A percentile compares a stretch with the other conserved stretches of the same genome.
Conservation (phyloP, 2,888 invertebrate species). For the Andricus curvator region DNA sequence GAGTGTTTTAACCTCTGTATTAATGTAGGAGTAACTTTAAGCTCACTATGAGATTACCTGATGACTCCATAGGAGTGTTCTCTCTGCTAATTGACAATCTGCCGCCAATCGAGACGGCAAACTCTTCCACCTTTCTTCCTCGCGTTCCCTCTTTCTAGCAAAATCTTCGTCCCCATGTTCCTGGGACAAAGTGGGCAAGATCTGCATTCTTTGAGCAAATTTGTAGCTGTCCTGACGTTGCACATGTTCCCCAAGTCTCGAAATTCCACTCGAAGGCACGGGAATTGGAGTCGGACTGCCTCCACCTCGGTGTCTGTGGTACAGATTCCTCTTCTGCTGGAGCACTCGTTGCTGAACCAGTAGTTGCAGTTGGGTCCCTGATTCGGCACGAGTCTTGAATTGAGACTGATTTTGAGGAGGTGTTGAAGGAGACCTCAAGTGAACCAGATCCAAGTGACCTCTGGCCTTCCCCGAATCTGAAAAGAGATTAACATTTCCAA, state of each 20-base stretch:
- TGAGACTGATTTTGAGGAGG: constrained; percentile 67
- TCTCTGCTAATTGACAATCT: constrained; percentile 74
- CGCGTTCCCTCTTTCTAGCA: constrained; percentile 69
- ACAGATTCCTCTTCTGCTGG: constrained; percentile 87
- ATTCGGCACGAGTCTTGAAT: constrained; percentile 71
- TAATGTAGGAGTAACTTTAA: constrained; percentile 18
- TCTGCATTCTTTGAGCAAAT: constrained; percentile 91
- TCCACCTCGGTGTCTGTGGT: constrained; percentile 70
- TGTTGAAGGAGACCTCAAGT: constrained; percentile 70
- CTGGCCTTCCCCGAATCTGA: constrained; percentile 73
- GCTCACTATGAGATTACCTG: constrained; percentile 70
- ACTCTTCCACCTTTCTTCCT: constrained; percentile 75
- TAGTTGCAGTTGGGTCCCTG: constrained; percentile 86
- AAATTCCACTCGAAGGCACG: constrained; percentile 31
- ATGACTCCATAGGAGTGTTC: constrained; percentile 74
- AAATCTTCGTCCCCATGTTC: constrained; percentile 67
- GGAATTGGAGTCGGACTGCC: constrained; percentile 69
- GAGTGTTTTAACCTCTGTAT: constrained; percentile 3
- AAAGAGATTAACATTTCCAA: constrained; percentile 2
- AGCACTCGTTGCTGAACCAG: constrained; percentile 90
- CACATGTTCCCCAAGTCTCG: constrained; percentile 72
- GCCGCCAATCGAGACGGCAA: constrained; percentile 73
- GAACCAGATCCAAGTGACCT: constrained; percentile 73
- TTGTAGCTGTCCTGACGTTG: constrained; percentile 93
- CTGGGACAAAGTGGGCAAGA: constrained; percentile 83